Base-by-base conservation (phyloP, 2,113 vertebrate species). In the Illadopsis cleaveri region DNA sequence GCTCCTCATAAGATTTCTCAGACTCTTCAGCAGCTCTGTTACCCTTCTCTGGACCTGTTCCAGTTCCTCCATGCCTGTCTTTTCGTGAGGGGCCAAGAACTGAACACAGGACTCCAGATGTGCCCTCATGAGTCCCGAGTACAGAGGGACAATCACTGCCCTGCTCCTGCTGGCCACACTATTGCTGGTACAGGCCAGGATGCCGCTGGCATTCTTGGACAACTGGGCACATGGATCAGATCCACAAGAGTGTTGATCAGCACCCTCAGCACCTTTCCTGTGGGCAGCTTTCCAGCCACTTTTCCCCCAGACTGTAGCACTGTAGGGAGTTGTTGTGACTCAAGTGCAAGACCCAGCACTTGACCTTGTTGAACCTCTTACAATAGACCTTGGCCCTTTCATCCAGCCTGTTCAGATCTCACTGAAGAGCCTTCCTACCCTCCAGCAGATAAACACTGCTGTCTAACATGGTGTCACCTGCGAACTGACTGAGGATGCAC, bases 341-440 rank as follows among this genome's bases (percentile, higher is more conserved):
- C 33, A 81, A 4, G 12, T 17, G 9, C 28, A 37, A 12, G 8
- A 66, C 18, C 5, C 20, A 25, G 11, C 6, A 7, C 20, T 2
- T 47, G 24, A 7, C 16, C 19, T 21, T 21, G 2, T 38, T 60
- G 24, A 60, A 53, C 30, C 9, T 60, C 60, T 38, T 8, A 11
- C 7, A 21, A 2, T 0, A 68, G 69, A 11, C 19, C 16, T 51
- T n/a, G 28, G 3, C 9, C 7, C 6, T 5, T 30, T 30, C 11
- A 60, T 68, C 6, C n/a, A 60, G 20, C 24, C 28, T n/a, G 15
- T 38, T n/a, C 38, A 8, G 23, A 25, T n/a, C 16, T 35, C 28
- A 66, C 12, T 60, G n/a, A 13, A 44, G 28, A 30, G 13, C 7
- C 5, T 21, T 75, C 22, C 22, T 50, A 2, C 4, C 14, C 8